These are phyloP conservation scores for Patagioenas fasciata DNA, from an alignment of 2,113 vertebrate genomes.

Conservation along the genomic window DNA sequence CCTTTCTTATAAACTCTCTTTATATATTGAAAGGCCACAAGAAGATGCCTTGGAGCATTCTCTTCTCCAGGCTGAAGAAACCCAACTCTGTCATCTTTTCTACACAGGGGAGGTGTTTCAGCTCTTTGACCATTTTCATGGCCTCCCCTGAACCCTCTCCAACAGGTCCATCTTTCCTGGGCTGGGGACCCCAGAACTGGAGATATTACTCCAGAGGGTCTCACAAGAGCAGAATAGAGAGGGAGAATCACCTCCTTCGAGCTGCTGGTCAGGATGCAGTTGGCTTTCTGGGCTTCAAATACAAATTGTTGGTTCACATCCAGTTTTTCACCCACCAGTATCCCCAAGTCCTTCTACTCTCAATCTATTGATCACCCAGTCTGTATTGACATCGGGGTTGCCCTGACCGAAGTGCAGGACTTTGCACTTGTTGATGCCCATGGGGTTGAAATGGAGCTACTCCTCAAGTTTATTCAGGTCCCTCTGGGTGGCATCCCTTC, in stretches of 20 bases:
- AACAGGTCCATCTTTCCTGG: neutral
- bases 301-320: accelerated
- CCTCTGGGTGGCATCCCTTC: no score
- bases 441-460: neutral
- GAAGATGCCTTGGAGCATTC: neutral
- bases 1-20: neutral
- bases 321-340: neutral
- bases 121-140: neutral
- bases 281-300: neutral
- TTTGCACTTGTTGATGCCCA: neutral
- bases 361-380: neutral
- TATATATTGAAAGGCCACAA: neutral
- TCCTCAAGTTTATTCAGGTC: neutral
- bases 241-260: neutral
- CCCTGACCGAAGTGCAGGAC: neutral
- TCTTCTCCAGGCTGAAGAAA: neutral
- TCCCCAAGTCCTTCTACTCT: neutral
- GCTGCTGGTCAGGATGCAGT: neutral
- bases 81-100: neutral
- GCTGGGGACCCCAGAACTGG: neutral
- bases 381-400: neutral
- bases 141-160: neutral
- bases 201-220: accelerated
- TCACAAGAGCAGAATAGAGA: neutral
- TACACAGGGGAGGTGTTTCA: neutral